Conservation (phyloP, 2,797 vertebrate species). For the Microctenopoma steveboyesi region DNA sequence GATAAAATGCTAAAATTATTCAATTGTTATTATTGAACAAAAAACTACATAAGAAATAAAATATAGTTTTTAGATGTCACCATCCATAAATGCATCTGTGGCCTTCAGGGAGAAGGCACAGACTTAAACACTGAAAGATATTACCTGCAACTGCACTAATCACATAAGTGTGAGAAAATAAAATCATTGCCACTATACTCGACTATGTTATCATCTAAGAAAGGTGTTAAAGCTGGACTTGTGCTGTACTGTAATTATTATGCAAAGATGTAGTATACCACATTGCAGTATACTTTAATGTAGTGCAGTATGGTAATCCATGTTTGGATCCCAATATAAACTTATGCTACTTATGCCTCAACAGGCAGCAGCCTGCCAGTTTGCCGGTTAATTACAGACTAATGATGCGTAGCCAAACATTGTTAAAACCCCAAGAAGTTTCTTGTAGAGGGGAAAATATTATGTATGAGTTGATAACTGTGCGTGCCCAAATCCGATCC, state of each 20-base stretch:
- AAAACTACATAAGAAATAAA: not conserved
- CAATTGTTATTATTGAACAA: too few species aligned
- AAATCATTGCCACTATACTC: not conserved
- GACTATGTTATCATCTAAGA: constrained; percentile 1
- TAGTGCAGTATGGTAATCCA: not conserved
- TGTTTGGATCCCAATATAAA: constrained; percentile 2
- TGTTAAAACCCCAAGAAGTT: not conserved
- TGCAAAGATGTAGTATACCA: not conserved
- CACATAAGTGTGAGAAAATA: not conserved
- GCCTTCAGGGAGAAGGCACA: constrained; percentile 18
- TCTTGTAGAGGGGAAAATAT: not conserved
- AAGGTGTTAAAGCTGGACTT: not conserved
- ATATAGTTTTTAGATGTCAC: not conserved
- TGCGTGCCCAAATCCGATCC: not conserved
- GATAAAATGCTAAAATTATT: too few species aligned
- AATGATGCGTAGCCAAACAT: not conserved
- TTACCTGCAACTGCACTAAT: constrained; percentile 7
- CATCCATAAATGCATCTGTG: not conserved
- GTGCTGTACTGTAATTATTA: not conserved
- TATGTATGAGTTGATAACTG: not conserved
- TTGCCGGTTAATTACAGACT: not conserved
- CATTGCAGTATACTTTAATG: not conserved
- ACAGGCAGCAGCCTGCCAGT: constrained; percentile 13
- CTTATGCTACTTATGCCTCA: not conserved
- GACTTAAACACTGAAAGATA: constrained; percentile 7